These are phyloP conservation scores for Astropecten irregularis DNA, from an alignment of 53 echinoderm and acorn worm genomes.

Conservation along the genomic window DNA sequence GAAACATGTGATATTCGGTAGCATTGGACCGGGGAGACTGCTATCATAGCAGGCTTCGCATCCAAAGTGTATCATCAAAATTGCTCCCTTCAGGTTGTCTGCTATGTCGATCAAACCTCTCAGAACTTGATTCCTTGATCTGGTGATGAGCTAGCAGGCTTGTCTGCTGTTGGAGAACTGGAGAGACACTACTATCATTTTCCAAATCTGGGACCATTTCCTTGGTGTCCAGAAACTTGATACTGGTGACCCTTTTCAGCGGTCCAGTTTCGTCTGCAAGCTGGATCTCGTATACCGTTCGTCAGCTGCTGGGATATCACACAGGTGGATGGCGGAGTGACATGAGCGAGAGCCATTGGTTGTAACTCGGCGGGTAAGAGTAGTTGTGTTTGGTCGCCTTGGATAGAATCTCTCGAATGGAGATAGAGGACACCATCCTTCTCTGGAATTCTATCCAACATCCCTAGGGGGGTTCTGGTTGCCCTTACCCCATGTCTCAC, in stretches of 20 bases:
- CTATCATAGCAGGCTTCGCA: background rate
- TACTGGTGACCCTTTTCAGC: background rate
- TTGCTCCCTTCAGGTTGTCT: too few relatives aligned
- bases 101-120: too few relatives aligned
- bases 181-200: background rate
- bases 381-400: too few relatives aligned
- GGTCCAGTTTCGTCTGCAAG: background rate
- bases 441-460: too few relatives aligned
- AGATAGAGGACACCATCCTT: too few relatives aligned
- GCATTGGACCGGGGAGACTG: background rate
- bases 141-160: background rate
- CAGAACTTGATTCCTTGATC: background rate
- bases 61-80: too few relatives aligned
- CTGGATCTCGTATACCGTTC: background rate
- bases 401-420: too few relatives aligned
- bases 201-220: background rate
- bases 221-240: background rate
- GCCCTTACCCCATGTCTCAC: too few relatives aligned
- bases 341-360: too few relatives aligned
- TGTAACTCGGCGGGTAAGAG: too few relatives aligned
- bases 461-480: too few relatives aligned
- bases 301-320: background rate
- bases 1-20: background rate
- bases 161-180: background rate
- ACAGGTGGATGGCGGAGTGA: too few relatives aligned